Conservation (phyloP, 2,113 vertebrate genomes). For the Cnemophilus loriae region DNA sequence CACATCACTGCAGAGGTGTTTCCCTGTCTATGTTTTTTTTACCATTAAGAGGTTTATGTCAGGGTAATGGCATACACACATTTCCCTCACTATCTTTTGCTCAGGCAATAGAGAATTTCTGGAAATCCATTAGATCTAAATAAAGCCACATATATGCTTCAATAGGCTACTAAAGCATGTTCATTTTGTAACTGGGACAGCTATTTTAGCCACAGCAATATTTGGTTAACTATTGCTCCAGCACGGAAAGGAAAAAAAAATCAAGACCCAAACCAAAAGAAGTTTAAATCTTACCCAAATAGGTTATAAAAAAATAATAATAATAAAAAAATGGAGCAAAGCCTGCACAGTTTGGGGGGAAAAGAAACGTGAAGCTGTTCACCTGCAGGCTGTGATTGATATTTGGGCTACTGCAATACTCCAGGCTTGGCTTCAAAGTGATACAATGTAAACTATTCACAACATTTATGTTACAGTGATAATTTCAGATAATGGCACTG, state of each 20-base stretch:
- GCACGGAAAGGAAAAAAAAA: background rate
- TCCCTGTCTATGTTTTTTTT: background rate
- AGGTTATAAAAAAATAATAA: background rate
- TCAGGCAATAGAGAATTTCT: background rate
- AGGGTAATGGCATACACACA: background rate
- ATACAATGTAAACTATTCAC: background rate
- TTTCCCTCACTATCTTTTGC: background rate
- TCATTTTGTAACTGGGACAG: background rate
- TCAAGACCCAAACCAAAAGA: background rate
- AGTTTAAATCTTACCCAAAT: background rate
- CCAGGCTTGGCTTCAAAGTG: background rate
- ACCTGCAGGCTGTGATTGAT: background rate
- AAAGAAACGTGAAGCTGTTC: background rate
- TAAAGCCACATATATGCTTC: background rate
- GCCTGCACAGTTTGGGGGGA: background rate
- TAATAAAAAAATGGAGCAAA: background rate
- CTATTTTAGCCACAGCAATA: background rate
- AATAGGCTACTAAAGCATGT: background rate
- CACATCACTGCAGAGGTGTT: background rate
- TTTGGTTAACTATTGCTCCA: background rate
- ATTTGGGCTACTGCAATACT: background rate
- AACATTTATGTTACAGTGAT: background rate
- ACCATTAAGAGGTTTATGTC: background rate
- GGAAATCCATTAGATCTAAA: background rate
- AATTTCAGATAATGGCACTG: background rate